Base-by-base conservation (phyloP, 2,113 vertebrate genomes). In the Carlito syrichta region DNA sequence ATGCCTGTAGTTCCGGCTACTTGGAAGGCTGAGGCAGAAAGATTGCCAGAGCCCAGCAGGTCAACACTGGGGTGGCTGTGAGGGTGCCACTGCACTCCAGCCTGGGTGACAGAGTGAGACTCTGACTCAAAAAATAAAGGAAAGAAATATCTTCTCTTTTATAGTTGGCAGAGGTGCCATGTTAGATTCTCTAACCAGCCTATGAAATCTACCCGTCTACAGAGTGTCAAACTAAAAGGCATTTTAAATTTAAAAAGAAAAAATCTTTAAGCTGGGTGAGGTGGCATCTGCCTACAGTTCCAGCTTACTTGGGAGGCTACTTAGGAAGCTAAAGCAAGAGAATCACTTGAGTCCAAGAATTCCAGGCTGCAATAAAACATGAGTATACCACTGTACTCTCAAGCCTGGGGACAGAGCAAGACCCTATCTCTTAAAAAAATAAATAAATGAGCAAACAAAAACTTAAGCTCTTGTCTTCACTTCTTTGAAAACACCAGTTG, bases 401-500 rank as follows among this genome's bases (percentile, higher is more conserved):
- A 66, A 32, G 30, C 63, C 19, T 13, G 63, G 32, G 16, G 32
- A n/a, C 32, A 66, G 16, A 35, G 32, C 32, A 30, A 66, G 63
- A 66, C 63, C 35, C 63, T 32, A 66, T 66, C 63, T 66, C 63
- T 66, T 35, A 63, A 63, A 63, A 30, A 63, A 66, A 63, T 0
- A 30, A 63, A 63, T 3, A 14, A 66, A 66, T n/a, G n/a, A 8
- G 19, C 22, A 30, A 62, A 60, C 3, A 60, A 96, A 90, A 73
- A 54, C 73, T 77, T 92, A 5, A 86, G 50, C 63, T 87, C 54
- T 56, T 92, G 32, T 30, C 52, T 91, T 27, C 60, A 83, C 0
- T 89, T 89, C 48, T 78, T 91, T 96, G 78, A 94, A 97, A 97
- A 88, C 60, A 96, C 22, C 40, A 95, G 35, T 71, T 95, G 48